Evolutionary conservation across 2,113 vertebrate species (phyloP).

Genomic region (Thalassoma bifasciatum): DNA sequence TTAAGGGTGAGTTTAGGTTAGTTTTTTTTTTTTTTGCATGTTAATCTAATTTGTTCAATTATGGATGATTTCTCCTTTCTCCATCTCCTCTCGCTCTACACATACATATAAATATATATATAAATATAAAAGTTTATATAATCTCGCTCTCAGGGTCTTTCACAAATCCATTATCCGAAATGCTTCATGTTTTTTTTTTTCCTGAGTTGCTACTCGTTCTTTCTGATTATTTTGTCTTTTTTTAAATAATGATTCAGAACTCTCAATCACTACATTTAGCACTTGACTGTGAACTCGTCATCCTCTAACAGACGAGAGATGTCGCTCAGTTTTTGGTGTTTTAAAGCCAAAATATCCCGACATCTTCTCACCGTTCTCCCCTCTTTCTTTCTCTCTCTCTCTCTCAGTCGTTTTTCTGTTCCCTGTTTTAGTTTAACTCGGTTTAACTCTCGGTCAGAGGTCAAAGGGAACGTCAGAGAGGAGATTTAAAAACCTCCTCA

Average conservation of each 20-base stretch:
- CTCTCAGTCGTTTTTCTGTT: slow-evolving; percentile 5
- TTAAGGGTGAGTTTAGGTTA: slow-evolving; percentile 95
- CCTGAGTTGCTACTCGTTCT: slow-evolving; percentile 88
- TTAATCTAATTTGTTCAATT: slow-evolving; percentile 88
- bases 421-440: background rate
- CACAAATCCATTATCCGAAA: slow-evolving; percentile 86
- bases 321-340: slow-evolving; percentile 19
- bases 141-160: slow-evolving; percentile 97
- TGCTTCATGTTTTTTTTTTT: slow-evolving; percentile 70
- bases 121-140: slow-evolving; percentile 62
- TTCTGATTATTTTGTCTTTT: slow-evolving; percentile 74
- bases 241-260: slow-evolving; percentile 75
- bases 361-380: background rate
- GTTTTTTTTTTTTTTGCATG: slow-evolving; percentile 90
- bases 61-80: slow-evolving; percentile 80
- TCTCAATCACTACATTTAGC: slow-evolving; percentile 96
- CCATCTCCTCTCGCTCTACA: slow-evolving; percentile 76
- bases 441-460: slow-evolving; percentile 33
- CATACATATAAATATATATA: slow-evolving; percentile 45
- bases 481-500: slow-evolving; percentile 16
- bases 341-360: slow-evolving; percentile 8
- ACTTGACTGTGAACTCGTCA: slow-evolving; percentile 91
- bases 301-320: slow-evolving; percentile 54
- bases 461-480: slow-evolving; percentile 41
- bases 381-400: background rate